Percentiles rank a stretch among this genome's conserved stretches.
Conservation (phyloP, 2,113 vertebrate species). For the Neogobius melanostomus region DNA sequence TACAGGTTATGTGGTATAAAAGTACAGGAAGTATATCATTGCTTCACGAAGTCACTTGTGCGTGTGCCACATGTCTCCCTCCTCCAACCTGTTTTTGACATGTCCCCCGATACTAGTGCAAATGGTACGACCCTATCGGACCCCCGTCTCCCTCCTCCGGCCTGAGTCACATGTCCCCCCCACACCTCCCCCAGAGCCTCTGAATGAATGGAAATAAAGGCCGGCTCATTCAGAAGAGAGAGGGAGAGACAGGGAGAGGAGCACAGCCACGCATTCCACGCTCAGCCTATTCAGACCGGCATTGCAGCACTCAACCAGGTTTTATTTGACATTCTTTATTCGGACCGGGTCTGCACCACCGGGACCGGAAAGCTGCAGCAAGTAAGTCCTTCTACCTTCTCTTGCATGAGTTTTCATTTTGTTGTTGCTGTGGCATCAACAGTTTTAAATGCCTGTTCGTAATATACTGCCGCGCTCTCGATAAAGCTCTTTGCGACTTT, state of each 20-base stretch:
- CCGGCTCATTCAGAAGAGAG: slow-evolving; percentile 9
- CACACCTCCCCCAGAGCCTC: neutral
- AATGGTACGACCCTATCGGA: neutral
- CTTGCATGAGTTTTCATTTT: too few relatives aligned
- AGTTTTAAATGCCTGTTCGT: neutral
- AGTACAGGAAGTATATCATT: too few relatives aligned
- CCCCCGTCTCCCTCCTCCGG: neutral
- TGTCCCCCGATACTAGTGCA: neutral
- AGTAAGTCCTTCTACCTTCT: neutral
- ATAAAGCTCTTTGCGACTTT: neutral
- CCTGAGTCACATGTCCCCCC: slow-evolving; percentile 1
- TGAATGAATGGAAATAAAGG: slow-evolving; percentile 13
- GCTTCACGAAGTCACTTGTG: too few relatives aligned
- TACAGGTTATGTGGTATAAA: too few relatives aligned
- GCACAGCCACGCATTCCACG: slow-evolving; percentile 8
- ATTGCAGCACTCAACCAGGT: neutral
- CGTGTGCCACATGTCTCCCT: neutral
- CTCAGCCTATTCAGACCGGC: neutral
- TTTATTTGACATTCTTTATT: too few relatives aligned
- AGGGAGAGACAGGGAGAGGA: slow-evolving; percentile 4
- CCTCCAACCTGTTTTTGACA: neutral
- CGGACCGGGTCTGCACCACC: neutral
- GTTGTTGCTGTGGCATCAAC: neutral
- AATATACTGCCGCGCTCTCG: neutral
- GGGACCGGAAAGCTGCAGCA: neutral